A percentile compares a stretch with the other conserved stretches of the same genome.
These are phyloP conservation scores for Montifringilla adamsi DNA, from an alignment of 2,113 vertebrate genomes.

Conservation along the genomic window DNA sequence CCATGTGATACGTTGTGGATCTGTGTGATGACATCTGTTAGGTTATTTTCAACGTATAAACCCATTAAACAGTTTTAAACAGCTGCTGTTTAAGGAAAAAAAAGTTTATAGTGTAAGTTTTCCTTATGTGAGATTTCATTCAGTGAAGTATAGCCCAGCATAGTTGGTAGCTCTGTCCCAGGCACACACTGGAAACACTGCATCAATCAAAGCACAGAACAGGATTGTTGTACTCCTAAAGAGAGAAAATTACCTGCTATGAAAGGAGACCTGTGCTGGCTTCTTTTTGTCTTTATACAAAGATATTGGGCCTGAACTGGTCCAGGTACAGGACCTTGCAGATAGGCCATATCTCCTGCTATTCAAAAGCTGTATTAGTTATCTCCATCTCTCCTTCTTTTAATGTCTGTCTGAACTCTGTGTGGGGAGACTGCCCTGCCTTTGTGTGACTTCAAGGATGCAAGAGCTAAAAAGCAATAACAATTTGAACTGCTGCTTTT, in stretches of 20 bases:
- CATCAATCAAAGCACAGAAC: not conserved
- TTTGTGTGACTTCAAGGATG: not conserved
- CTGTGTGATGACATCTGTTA: conserved; percentile 36
- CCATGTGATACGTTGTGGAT: conserved; percentile 4
- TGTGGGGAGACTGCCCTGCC: not conserved
- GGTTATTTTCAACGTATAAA: conserved; percentile 18
- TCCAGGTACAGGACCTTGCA: not conserved
- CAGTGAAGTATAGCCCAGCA: not conserved
- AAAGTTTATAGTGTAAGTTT: not conserved
- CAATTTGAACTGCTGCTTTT: not conserved
- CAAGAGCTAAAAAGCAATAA: not conserved
- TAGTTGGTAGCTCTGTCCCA: not conserved
- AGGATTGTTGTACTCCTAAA: not conserved
- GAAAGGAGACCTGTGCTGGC: not conserved
- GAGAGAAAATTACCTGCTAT: not conserved
- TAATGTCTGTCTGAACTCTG: not conserved
- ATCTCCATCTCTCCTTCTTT: not conserved
- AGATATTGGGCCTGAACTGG: not conserved
- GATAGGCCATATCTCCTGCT: not conserved
- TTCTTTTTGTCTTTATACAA: not conserved
- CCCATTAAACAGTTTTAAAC: conserved; percentile 18
- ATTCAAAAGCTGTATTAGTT: not conserved
- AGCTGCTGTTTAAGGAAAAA: conserved; percentile 11
- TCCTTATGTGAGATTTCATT: not conserved
- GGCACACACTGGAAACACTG: not conserved